A percentile compares a stretch with the other conserved stretches of the same genome.
Evolutionary conservation across 1,140 invertebrate species (phyloP).

Genomic region (Oncopodura yosiiana): DNA sequence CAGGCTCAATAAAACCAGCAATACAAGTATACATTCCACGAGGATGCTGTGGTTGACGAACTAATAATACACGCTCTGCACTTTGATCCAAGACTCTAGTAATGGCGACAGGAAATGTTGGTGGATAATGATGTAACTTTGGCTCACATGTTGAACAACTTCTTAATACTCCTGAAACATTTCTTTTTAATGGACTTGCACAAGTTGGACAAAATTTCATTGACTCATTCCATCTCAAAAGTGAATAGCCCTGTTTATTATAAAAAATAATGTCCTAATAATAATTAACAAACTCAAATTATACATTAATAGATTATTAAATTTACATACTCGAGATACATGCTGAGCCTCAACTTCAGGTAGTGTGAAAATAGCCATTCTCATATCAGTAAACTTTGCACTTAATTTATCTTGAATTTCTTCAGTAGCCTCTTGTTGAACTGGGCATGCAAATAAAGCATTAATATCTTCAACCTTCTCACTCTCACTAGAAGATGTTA

Average conservation of each 20-base stretch:
- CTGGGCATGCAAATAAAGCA: constrained; percentile 26
- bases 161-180: constrained; percentile 40
- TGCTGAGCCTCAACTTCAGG: constrained; percentile 14
- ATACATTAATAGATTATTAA: background rate
- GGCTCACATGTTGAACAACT: constrained; percentile 37
- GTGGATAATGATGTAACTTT: constrained; percentile 37
- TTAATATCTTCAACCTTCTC: constrained; percentile 12
- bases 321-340: constrained; percentile 26
- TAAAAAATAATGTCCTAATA: constrained; percentile 2
- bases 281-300: background rate
- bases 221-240: constrained; percentile 43
- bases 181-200: constrained; percentile 38
- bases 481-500: constrained; percentile 16
- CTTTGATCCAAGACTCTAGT: constrained; percentile 44
- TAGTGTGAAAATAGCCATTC: constrained; percentile 27
- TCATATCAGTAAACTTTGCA: constrained; percentile 33
- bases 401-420: constrained; percentile 5
- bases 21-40: constrained; percentile 49
- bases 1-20: constrained; percentile 51
- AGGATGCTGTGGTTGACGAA: constrained; percentile 44
- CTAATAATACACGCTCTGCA: constrained; percentile 44
- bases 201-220: constrained; percentile 44
- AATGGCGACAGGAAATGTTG: constrained; percentile 47
- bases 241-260: constrained; percentile 38
- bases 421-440: constrained; percentile 9